Conservation (phyloP, 2,113 vertebrate genomes). For the Saguinus imperator region DNA sequence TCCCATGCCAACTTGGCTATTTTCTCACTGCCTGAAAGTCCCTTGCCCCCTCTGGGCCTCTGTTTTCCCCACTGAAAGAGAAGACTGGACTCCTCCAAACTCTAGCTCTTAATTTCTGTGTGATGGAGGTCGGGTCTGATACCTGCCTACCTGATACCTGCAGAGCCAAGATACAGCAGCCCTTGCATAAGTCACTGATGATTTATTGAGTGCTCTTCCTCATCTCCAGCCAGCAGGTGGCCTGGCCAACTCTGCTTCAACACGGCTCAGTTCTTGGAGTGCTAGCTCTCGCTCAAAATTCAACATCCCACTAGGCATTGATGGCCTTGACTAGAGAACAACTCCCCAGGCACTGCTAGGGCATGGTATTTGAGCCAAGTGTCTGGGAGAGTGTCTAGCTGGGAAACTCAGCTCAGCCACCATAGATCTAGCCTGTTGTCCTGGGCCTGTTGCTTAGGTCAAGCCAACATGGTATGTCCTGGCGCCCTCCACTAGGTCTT, state of each 20-base stretch:
- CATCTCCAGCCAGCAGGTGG: background rate
- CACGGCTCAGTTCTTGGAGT: background rate
- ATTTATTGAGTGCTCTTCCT: background rate
- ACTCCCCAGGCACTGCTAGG: background rate
- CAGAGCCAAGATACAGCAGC: background rate
- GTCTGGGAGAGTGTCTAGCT: background rate
- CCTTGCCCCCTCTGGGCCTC: background rate
- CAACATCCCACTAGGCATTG: background rate
- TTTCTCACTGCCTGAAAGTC: background rate
- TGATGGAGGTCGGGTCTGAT: background rate
- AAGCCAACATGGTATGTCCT: background rate
- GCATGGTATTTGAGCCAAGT: background rate
- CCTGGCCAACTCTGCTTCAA: background rate
- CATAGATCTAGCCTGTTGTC: background rate
- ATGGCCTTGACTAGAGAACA: background rate
- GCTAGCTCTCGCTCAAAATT: constrained; percentile 1
- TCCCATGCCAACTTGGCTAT: background rate
- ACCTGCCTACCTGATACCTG: background rate
- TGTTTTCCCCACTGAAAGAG: background rate
- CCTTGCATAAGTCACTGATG: background rate
- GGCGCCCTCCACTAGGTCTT: background rate
- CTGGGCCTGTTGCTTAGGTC: background rate
- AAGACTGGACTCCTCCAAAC: background rate
- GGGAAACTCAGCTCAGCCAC: background rate
- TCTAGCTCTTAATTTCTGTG: background rate